Evolutionary conservation across 2,888 invertebrate species (phyloP).

Genomic region (Oligia strigilis): DNA sequence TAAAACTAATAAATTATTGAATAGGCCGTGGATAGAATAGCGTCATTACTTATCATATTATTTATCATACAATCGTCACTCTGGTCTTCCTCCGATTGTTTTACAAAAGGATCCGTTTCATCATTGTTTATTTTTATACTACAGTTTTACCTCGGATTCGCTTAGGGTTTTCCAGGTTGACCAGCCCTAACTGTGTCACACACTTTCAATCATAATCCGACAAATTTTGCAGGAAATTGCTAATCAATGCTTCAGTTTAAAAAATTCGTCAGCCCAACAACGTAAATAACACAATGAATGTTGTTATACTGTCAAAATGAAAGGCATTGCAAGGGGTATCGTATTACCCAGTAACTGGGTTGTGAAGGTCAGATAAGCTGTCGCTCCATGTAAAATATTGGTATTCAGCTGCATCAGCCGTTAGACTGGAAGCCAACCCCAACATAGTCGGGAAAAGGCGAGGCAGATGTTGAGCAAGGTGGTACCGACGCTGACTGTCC

Average conservation of each 20-base stretch:
- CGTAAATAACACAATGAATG: too few species aligned
- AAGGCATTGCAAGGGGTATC: too few species aligned
- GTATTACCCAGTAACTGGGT: too few species aligned
- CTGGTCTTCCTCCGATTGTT: slow-evolving; percentile 69
- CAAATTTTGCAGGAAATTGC: not conserved
- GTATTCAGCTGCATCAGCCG: too few species aligned
- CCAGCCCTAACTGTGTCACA: not conserved
- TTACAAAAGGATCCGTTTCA: slow-evolving; percentile 60
- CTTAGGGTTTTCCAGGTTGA: slow-evolving; percentile 3
- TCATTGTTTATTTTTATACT: slow-evolving; percentile 59
- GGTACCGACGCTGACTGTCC: not conserved
- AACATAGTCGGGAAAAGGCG: too few species aligned
- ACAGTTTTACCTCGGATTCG: not conserved
- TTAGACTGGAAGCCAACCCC: too few species aligned
- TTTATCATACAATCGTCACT: slow-evolving; percentile 66
- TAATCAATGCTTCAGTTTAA: not conserved
- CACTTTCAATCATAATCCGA: not conserved
- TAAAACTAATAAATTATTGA: slow-evolving; percentile 25
- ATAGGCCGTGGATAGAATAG: slow-evolving; percentile 25
- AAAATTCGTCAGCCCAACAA: not conserved
- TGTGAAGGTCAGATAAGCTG: too few species aligned
- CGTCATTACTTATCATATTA: slow-evolving; percentile 53
- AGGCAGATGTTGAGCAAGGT: not conserved
- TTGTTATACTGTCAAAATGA: too few species aligned
- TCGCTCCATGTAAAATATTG: too few species aligned